phyloP scores from a whole-genome alignment of 2,797 vertebrate genomes.

The Onychomys leucogaster region DNA sequence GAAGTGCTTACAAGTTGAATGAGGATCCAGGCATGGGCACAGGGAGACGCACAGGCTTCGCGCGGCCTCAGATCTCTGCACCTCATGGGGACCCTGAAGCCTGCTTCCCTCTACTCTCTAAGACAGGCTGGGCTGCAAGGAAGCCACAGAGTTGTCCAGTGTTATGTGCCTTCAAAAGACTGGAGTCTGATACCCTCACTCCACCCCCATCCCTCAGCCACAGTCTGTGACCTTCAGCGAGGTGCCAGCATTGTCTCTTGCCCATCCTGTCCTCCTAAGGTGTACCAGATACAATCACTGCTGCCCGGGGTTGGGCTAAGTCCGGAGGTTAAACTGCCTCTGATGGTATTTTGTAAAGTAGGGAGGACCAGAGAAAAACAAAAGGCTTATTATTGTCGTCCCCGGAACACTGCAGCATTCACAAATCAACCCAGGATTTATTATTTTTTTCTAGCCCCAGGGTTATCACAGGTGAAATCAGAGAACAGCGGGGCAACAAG shows the following conservation, averaged over 20 bases:
- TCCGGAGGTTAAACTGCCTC: neutral
- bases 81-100: neutral
- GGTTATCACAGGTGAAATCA: conserved; percentile 59
- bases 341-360: neutral
- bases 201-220: neutral
- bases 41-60: neutral
- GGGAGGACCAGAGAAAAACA: conserved; percentile 2
- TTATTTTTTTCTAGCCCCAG: neutral
- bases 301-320: neutral
- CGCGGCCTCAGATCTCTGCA: neutral
- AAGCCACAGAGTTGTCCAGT: no score
- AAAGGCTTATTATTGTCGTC: conserved; percentile 30
- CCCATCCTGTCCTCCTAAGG: conserved; percentile 1
- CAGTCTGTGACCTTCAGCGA: neutral
- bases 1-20: conserved; percentile 63
- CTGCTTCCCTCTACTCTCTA: neutral
- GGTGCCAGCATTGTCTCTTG: neutral
- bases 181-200: neutral
- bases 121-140: no score
- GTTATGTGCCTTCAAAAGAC: neutral
- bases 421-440: neutral
- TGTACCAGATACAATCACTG: neutral
- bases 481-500: conserved; percentile 29
- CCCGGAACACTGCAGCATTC: neutral
- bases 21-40: neutral